Percentiles rank a stretch among this genome's conserved stretches.
phyloP scores from a whole-genome alignment of 2,113 vertebrate species.

The Lota lota region DNA sequence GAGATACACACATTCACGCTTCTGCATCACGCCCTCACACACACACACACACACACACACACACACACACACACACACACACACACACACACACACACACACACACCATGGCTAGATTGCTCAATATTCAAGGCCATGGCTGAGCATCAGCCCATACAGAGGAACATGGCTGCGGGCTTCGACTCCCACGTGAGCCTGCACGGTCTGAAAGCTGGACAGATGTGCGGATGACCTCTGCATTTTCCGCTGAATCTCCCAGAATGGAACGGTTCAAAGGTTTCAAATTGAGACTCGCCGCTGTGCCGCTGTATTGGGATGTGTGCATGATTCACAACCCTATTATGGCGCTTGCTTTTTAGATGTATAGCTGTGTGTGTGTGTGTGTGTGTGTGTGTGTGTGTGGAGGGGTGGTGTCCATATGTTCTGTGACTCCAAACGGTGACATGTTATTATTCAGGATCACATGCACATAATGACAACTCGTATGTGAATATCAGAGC shows the following conservation, averaged over 20 bases:
- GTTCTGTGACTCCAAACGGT: slow-evolving; percentile 16
- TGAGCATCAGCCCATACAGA: slow-evolving; percentile 10
- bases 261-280: slow-evolving; percentile 38
- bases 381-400: slow-evolving; percentile 1
- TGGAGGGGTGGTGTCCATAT: neutral
- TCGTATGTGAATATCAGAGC: slow-evolving; percentile 11
- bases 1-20: neutral
- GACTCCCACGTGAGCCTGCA: slow-evolving; percentile 19
- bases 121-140: slow-evolving; percentile 44
- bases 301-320: slow-evolving; percentile 2
- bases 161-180: neutral
- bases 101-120: slow-evolving; percentile 15
- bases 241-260: neutral
- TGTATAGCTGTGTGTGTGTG: neutral
- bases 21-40: neutral
- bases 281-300: slow-evolving; percentile 42
- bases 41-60: slow-evolving; percentile 8
- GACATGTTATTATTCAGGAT: slow-evolving; percentile 32
- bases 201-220: slow-evolving; percentile 14
- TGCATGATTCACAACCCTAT: slow-evolving; percentile 37
- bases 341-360: slow-evolving; percentile 5
- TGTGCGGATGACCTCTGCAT: slow-evolving; percentile 33
- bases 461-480: slow-evolving; percentile 20
- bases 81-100: neutral
- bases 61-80: slow-evolving; percentile 7